phyloP scores from a whole-genome alignment of 2,888 invertebrate genomes.

The Allygus modestus region DNA sequence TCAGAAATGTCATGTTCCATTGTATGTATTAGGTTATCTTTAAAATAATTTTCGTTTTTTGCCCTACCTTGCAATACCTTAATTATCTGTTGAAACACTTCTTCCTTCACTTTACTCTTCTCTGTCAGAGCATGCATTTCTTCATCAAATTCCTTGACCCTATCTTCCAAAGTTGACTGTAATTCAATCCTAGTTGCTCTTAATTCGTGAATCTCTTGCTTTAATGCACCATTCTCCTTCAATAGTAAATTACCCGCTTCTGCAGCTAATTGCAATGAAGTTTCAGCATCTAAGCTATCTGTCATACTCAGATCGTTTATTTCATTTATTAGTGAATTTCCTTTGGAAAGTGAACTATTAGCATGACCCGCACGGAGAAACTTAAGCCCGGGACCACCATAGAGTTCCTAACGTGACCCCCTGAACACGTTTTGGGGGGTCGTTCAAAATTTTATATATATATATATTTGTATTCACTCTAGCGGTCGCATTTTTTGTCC shows the following conservation, averaged over 20 bases:
- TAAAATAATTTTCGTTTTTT: not conserved
- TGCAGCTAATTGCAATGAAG: not conserved
- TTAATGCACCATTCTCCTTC: not conserved
- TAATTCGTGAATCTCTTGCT: not conserved
- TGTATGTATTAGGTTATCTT: not conserved
- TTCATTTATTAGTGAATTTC: too few relatives aligned
- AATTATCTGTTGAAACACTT: not conserved
- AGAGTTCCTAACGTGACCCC: too few relatives aligned
- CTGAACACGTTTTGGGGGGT: too few relatives aligned
- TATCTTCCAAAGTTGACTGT: not conserved
- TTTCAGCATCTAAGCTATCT: not conserved
- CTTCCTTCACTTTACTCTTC: not conserved
- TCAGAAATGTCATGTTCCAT: not conserved
- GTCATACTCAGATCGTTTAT: not conserved
- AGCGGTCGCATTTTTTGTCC: too few relatives aligned
- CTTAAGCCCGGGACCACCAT: too few relatives aligned
- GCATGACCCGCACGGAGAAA: too few relatives aligned
- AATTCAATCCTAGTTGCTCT: not conserved
- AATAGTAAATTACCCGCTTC: not conserved
- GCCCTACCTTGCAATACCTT: not conserved
- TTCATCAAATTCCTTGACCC: not conserved
- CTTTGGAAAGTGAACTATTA: too few relatives aligned
- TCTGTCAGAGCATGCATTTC: not conserved
- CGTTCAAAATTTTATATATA: too few relatives aligned
- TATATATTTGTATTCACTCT: too few relatives aligned